Evolutionary conservation across 2,888 invertebrate genomes (phyloP), one percentile per base, ranked within the genome.

Genomic region (Rotaria magnacalcarata): DNA sequence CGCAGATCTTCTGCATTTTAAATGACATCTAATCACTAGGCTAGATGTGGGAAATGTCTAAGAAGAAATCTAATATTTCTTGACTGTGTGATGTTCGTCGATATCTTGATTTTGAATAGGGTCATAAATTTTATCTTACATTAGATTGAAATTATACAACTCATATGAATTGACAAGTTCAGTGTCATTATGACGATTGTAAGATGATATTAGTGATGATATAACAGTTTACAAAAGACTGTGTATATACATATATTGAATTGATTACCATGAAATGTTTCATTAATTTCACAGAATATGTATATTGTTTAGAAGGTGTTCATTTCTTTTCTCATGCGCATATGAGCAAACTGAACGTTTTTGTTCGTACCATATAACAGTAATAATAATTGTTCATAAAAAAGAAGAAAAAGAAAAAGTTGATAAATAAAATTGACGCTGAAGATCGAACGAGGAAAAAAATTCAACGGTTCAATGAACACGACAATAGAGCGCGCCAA

Each of bases 381-480:
- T 5, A 27, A 27, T 67, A 67, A 6, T 16, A 27, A 27, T 67
- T 67, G 34, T 27, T 27, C 34, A 34, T 34, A 34, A 34, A 34
- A 34, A 34, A 34, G 34, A 34, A 34, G 34, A 34, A 34, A 34
- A 34, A 34, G 34, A 16, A 67, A 2, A 34, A 16, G 27, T 67
- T 16, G 2, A 67, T 60, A 27, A 14, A 67, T 67, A 67, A 16
- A 52, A 50, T 50, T 11, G 52, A 5, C 16, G 67, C 34, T 27
- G 67, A 67, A 3, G 5, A 34, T 21, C 5, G 21, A 56, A 24
- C 21, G 56, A 24, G 10, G 14, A 50, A 54, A 27, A 67, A 67
- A 67, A 27, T 67, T 27, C 67, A 67, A 67, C 67, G 67, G 67
- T 67, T 34, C 67, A 67, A 24, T 67, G 67, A 67, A 34, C 67